Evolutionary conservation across 2,888 invertebrate genomes (phyloP).

Genomic region (Tuta absoluta): DNA sequence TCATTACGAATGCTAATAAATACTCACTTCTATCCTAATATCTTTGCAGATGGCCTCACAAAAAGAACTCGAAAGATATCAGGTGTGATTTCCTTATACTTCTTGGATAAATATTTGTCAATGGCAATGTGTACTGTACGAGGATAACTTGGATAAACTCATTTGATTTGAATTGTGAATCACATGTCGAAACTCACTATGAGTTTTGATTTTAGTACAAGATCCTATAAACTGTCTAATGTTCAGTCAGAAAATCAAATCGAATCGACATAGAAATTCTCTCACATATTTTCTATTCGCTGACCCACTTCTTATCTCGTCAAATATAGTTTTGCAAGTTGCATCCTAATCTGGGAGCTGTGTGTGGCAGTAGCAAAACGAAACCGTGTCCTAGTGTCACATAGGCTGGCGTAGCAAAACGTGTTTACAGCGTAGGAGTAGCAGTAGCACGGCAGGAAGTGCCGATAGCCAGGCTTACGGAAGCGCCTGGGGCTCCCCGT

Average conservation of each 20-base stretch:
- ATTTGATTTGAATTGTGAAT: no score
- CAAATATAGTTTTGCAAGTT: no score
- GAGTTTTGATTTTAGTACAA: no score
- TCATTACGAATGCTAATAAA: constrained; percentile 56
- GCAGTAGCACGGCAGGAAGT: constrained; percentile 45
- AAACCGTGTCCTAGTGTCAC: not conserved
- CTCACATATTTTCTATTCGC: no score
- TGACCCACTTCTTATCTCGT: no score
- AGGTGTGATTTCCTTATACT: constrained; percentile 39
- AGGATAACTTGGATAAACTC: not conserved
- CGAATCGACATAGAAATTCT: no score
- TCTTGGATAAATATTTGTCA: constrained; percentile 35
- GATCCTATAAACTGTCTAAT: no score
- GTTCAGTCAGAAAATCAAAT: no score
- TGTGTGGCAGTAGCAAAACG: not conserved
- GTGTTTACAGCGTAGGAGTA: no score
- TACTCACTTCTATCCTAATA: constrained; percentile 45
- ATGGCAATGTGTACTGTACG: not conserved
- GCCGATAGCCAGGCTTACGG: constrained; percentile 55
- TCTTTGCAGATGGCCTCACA: constrained; percentile 53
- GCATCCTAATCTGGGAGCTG: no score
- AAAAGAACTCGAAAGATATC: constrained; percentile 49
- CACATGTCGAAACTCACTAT: no score
- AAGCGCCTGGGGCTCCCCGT: constrained; percentile 34
- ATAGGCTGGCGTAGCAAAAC: no score